phyloP scores from a whole-genome alignment of 2,113 vertebrate species.

The Echinops telfairi region DNA sequence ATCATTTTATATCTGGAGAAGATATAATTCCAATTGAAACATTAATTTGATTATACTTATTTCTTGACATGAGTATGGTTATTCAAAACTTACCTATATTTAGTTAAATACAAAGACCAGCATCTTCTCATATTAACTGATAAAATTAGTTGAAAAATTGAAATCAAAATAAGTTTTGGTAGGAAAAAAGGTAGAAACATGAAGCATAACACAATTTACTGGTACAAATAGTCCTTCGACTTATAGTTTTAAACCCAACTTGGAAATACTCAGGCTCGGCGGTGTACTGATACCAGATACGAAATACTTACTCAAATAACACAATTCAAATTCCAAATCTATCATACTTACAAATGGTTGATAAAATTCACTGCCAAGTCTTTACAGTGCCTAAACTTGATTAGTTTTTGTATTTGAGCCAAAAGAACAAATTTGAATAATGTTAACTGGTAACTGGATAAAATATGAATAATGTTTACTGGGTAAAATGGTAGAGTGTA shows the following conservation, averaged over 20 bases:
- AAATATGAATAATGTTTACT: conserved; percentile 75
- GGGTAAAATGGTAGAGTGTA: conserved; percentile 39
- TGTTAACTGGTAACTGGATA: conserved; percentile 41
- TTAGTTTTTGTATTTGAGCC: conserved; percentile 76
- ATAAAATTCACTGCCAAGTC: conserved; percentile 67
- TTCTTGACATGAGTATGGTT: not conserved
- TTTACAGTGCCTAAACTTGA: conserved; percentile 68
- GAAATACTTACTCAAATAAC: conserved; percentile 62
- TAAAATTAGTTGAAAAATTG: conserved; percentile 17
- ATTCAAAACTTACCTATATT: conserved; percentile 48
- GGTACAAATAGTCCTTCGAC: conserved; percentile 46
- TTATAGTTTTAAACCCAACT: conserved; percentile 52
- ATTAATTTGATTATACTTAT: not conserved
- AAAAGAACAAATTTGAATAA: conserved; percentile 76
- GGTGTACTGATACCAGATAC: conserved; percentile 33
- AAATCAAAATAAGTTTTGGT: conserved; percentile 51
- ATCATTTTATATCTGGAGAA: not conserved
- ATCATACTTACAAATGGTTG: conserved; percentile 67
- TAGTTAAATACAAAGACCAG: conserved; percentile 54
- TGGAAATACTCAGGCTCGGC: conserved; percentile 52
- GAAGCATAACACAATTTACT: conserved; percentile 24
- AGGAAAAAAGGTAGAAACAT: conserved; percentile 19
- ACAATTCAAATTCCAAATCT: conserved; percentile 68
- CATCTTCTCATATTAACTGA: conserved; percentile 45
- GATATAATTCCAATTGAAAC: not conserved